Evolutionary conservation across 2,888 invertebrate species (phyloP), one percentile per base, ranked within the genome.

Genomic region (Drosophila birchii): DNA sequence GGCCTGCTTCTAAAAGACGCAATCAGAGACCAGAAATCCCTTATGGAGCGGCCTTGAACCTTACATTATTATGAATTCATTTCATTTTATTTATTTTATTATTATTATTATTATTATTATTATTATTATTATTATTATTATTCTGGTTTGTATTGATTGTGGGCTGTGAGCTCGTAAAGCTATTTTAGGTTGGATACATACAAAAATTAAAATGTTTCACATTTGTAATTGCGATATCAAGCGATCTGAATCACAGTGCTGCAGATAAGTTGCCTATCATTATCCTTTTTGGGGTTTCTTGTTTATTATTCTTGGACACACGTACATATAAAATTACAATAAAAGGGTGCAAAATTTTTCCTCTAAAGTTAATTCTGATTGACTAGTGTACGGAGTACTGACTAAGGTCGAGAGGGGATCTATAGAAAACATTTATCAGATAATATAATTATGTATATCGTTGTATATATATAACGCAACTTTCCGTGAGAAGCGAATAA

Each of bases 401-500:
- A 78, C 78, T 83, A 78, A 62, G 67, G 60, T 68, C 67, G 47
- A 60, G 62, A 49, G 45, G 57, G 73, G 49, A 78, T 79, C 59
- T 75, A 80, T 83, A 71, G 75, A 83, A 79, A 86, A 78, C 56
- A 44, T 68, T 76, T 75, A 53, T 72, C 57, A 73, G 57, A 77
- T 82, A 70, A 75, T 71, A 76, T 60, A 49, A 49, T 43, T 55
- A 41, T 75, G 41, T 73, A 69, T 71, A 60, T 72, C 61, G 58
- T 53, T 53, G 51, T 53, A 53, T 59, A 68, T 62, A 59, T 59
- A 43, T 76, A 77, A 82, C 85, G 79, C 85, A 88, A 79, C 80
- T 81, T 81, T 72, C 70, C 71, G 90, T 80, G 79, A 71, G 77
- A 88, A 90, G 82, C 82, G 81, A 80, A 78, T 90, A 85, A 87